phyloP scores from a whole-genome alignment of 2,888 invertebrate genomes.

The Hemaris fuciformis region DNA sequence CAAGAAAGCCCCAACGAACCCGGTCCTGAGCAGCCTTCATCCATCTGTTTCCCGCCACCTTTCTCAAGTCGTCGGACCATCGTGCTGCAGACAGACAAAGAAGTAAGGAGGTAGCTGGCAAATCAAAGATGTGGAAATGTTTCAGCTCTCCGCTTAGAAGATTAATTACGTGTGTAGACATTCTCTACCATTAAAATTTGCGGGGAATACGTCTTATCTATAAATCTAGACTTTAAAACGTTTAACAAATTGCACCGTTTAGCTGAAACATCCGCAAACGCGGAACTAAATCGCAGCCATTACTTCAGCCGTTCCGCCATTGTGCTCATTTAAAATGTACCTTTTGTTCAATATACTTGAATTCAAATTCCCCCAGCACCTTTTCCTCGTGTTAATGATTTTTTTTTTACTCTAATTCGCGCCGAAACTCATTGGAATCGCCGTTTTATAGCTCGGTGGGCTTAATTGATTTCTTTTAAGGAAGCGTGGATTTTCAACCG shows the following conservation, averaged over 20 bases:
- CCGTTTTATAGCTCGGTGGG: slow-evolving; percentile 11
- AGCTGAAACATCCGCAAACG: slow-evolving; percentile 9
- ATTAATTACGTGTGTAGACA: no score
- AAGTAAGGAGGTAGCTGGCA: no score
- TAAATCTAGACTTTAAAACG: slow-evolving; percentile 1
- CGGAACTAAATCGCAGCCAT: slow-evolving; percentile 3
- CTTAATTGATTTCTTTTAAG: slow-evolving; percentile 21
- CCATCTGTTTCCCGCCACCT: no score
- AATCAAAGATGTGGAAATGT: no score
- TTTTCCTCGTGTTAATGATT: slow-evolving; percentile 16
- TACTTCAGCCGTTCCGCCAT: neutral
- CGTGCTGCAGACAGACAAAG: no score
- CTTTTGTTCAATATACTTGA: neutral
- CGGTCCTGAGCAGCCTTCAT: no score
- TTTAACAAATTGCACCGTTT: neutral
- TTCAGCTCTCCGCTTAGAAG: no score
- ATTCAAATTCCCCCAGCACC: neutral
- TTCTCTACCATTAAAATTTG: neutral
- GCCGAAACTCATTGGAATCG: slow-evolving; percentile 13
- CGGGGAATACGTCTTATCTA: neutral
- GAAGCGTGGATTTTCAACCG: neutral
- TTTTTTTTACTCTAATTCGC: slow-evolving; percentile 18
- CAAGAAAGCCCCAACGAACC: no score
- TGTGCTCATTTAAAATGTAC: neutral
- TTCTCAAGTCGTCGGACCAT: no score